Percentiles rank a stretch among this genome's conserved stretches.
These are phyloP conservation scores for Eublepharis macularius DNA, from an alignment of 2,113 vertebrate species.

Conservation along the genomic window DNA sequence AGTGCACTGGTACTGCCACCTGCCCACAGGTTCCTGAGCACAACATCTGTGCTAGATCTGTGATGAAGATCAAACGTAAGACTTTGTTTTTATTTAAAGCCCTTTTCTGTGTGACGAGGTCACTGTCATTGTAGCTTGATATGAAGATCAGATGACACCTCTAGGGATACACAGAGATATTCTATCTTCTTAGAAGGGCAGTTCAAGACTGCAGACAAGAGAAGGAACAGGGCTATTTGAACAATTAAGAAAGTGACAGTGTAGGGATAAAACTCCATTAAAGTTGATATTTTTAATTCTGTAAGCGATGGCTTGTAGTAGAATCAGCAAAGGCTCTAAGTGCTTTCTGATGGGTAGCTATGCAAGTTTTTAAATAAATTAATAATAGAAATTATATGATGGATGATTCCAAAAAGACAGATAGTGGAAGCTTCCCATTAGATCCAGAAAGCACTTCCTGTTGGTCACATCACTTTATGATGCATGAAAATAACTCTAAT, in stretches of 20 bases:
- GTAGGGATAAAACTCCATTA: constrained; percentile 3
- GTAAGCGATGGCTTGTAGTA: background rate
- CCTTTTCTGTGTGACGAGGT: background rate
- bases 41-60: no score
- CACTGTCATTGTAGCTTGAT: background rate
- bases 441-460: constrained; percentile 26
- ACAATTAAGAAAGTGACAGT: background rate
- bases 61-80: background rate
- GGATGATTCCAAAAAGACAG: background rate
- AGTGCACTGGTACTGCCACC: no score
- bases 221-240: background rate
- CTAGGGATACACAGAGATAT: background rate
- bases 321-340: background rate
- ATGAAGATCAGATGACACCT: background rate
- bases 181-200: background rate
- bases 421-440: constrained; percentile 28
- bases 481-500: constrained; percentile 47
- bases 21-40: no score
- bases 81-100: background rate
- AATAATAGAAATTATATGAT: background rate
- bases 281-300: background rate
- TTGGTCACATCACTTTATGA: constrained; percentile 7
- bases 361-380: constrained; percentile 17
- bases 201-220: background rate
- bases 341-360: background rate